Percentiles rank a stretch among this genome's conserved stretches.
Conservation (phyloP, 1,140 invertebrate species). For the Drosophila lacertosa region DNA sequence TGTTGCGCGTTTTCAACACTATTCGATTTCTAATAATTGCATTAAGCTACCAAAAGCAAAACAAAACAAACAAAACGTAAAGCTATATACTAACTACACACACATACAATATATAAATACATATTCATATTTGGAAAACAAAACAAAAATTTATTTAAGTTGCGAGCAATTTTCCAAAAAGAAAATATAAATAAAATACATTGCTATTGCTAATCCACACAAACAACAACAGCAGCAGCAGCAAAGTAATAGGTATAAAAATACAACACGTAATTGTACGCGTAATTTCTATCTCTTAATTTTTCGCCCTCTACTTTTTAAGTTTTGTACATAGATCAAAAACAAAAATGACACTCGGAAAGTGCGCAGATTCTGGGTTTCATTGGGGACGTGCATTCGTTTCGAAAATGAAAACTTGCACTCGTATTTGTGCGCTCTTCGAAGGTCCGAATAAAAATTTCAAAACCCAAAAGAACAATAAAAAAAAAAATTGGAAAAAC, state of each 20-base stretch:
- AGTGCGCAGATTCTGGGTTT: slow-evolving; percentile 52
- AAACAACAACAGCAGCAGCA: slow-evolving; percentile 8
- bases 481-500: slow-evolving; percentile 70
- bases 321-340: slow-evolving; percentile 74
- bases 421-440: slow-evolving; percentile 35
- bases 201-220: slow-evolving; percentile 26
- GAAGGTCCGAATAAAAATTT: slow-evolving; percentile 46
- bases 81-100: slow-evolving; percentile 73
- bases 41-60: slow-evolving; percentile 56
- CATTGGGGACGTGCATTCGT: slow-evolving; percentile 46
- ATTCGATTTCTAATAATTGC: slow-evolving; percentile 77
- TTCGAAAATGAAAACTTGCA: slow-evolving; percentile 60
- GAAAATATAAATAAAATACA: slow-evolving; percentile 5
- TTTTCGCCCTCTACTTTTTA: slow-evolving; percentile 51
- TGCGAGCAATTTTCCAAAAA: slow-evolving; percentile 18
- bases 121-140: slow-evolving; percentile 40
- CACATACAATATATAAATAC: slow-evolving; percentile 32
- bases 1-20: slow-evolving; percentile 71
- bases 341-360: slow-evolving; percentile 55
- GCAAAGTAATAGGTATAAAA: slow-evolving; percentile 11
- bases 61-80: slow-evolving; percentile 47
- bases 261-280: slow-evolving; percentile 21
- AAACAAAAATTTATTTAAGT: slow-evolving; percentile 52
- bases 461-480: slow-evolving; percentile 61
- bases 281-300: slow-evolving; percentile 31